phyloP scores from a whole-genome alignment of 2,113 vertebrate species.

The Copsychus sechellarum region DNA sequence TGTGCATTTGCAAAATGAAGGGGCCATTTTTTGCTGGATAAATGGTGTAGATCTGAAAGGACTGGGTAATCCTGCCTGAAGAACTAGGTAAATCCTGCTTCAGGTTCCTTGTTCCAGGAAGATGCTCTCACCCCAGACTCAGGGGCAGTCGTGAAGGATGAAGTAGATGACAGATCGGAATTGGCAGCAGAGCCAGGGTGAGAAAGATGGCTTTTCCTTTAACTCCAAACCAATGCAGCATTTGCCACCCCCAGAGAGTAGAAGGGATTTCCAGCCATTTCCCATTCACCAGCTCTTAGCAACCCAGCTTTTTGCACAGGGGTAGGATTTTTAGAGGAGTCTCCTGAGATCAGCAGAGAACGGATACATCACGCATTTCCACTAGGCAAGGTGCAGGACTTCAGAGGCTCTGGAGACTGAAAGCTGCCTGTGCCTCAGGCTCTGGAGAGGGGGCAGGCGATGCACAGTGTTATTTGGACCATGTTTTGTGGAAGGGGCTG shows the following conservation, averaged over 20 bases:
- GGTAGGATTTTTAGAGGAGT: not conserved
- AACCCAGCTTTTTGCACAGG: not conserved
- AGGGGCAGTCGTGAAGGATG: accelerated
- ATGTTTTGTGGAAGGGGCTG: not conserved
- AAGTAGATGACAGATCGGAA: not conserved
- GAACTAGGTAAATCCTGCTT: not conserved
- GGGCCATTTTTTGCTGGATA: not conserved
- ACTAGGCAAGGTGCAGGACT: not conserved
- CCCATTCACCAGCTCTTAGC: not conserved
- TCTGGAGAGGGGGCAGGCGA: not conserved
- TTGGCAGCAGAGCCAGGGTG: not conserved
- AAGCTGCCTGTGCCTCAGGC: not conserved
- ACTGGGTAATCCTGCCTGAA: not conserved
- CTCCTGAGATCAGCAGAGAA: not conserved
- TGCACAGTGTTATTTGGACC: not conserved
- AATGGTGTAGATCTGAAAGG: not conserved
- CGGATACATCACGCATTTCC: not conserved
- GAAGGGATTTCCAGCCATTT: not conserved
- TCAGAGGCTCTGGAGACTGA: not conserved
- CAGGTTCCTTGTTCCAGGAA: accelerated
- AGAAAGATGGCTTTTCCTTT: not conserved
- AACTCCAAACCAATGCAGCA: not conserved
- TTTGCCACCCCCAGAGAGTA: not conserved
- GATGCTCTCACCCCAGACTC: not conserved
- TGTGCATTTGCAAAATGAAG: not conserved